Conservation (phyloP, 2,113 vertebrate species). For the Silurus glanis region DNA sequence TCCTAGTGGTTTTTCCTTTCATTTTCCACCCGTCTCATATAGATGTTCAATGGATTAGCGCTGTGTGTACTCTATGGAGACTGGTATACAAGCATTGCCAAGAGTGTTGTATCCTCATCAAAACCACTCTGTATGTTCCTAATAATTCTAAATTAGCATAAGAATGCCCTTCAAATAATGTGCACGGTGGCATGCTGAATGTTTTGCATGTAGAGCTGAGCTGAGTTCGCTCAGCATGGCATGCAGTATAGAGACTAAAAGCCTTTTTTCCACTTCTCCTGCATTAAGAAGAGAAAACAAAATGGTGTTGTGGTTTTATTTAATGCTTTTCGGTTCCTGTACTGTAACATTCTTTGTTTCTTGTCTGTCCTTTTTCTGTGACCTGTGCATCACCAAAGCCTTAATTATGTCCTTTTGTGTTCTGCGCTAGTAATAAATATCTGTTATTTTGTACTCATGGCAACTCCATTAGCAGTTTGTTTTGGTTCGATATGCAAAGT, state of each 20-base stretch:
- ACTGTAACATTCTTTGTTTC: slow-evolving; percentile 54
- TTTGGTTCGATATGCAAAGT: slow-evolving; percentile 4
- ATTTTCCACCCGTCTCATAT: background rate
- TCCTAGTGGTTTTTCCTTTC: background rate
- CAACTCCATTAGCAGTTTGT: background rate
- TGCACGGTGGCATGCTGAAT: slow-evolving; percentile 22
- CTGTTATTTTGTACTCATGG: background rate
- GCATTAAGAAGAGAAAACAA: background rate
- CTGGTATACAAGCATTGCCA: background rate
- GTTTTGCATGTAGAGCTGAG: slow-evolving; percentile 20
- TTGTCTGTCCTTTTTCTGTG: slow-evolving; percentile 51
- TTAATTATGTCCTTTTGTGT: slow-evolving; percentile 13
- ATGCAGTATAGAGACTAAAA: slow-evolving; percentile 3
- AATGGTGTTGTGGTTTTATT: slow-evolving; percentile 14
- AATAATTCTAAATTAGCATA: background rate
- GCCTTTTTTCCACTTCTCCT: background rate
- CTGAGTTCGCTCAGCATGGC: slow-evolving; percentile 32
- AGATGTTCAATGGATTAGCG: background rate
- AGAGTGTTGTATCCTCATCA: background rate
- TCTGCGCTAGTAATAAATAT: background rate
- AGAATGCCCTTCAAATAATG: slow-evolving; percentile 34
- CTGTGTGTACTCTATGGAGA: background rate
- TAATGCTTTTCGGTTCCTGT: slow-evolving; percentile 57
- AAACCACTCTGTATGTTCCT: slow-evolving; percentile 8
- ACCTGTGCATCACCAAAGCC: slow-evolving; percentile 42